Evolutionary conservation across 2,113 vertebrate genomes (phyloP), one percentile per base, ranked within the genome.

Genomic region (Elgaria multicarinata): DNA sequence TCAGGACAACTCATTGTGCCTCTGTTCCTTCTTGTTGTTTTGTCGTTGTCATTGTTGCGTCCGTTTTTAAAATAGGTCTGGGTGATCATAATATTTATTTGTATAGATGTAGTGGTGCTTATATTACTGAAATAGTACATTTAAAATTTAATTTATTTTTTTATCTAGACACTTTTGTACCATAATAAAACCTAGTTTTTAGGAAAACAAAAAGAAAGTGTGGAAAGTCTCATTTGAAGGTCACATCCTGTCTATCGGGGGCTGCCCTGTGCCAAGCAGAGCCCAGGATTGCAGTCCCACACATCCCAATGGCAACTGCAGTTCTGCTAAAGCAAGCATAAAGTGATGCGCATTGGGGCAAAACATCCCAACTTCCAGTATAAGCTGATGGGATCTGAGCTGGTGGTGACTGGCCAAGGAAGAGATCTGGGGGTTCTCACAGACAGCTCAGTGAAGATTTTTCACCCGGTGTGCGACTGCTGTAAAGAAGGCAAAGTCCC

Each of bases 91-190:
- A 31, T 82, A 74, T 74, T 81, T 74, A 88, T 88, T 88, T 82
- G 36, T 46, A 58, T 46, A 72, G 67, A 12, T 58, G 66, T 74
- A 44, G 66, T 20, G 36, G 14, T 20, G 44, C 42, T 72, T 82
- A 58, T 76, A 53, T 88, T 46, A 58, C 20, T 16, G 39, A 72
- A 67, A 39, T 33, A 24, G 36, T 64, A 22, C 20, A 64, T 7
- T 53, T 33, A 72, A 42, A 88, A 62, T 33, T 50, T 79, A 74
- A 88, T 74, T 88, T 88, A 88, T 88, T 88, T 58, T 83, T 83
- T 53, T 50, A n/a, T 78, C 46, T 8, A 39, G n/a, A 39, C 10
- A 26, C 31, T 83, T 82, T 79, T 75, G 10, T 64, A 75, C 22
- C 33, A 26, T 28, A 82, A 83, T 83, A 74, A 88, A 88, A 14